Evolutionary conservation across 2,797 vertebrate genomes (phyloP).

Genomic region (Pampus argenteus): DNA sequence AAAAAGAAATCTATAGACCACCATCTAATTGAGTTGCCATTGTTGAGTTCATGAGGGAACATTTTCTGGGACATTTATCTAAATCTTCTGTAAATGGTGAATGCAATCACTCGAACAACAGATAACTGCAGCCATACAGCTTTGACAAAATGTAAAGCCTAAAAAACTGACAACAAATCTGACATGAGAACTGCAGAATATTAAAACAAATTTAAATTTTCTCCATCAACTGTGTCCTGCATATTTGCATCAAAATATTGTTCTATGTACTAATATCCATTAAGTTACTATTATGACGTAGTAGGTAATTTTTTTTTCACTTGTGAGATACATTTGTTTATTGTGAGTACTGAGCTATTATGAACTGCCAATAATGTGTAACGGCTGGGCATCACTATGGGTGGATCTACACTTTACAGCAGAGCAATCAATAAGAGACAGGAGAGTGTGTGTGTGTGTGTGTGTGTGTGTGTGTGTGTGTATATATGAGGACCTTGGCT

Average conservation of each 20-base stretch:
- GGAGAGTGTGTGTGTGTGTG: conserved; percentile 21
- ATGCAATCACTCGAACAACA: background rate
- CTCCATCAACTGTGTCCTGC: background rate
- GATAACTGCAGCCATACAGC: background rate
- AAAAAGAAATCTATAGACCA: background rate
- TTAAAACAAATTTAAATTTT: background rate
- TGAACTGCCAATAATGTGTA: conserved; percentile 6
- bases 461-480: conserved; percentile 6
- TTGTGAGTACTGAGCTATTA: background rate
- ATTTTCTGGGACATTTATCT: background rate
- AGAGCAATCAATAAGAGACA: conserved; percentile 56
- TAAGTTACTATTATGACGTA: background rate
- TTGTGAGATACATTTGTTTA: background rate
- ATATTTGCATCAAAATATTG: background rate
- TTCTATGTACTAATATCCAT: no score
- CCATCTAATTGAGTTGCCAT: background rate
- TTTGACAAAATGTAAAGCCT: background rate
- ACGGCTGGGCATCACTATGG: conserved; percentile 15
- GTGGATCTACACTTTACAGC: conserved; percentile 23
- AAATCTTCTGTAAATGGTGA: background rate
- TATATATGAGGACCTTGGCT: conserved; percentile 53
- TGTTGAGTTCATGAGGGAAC: background rate
- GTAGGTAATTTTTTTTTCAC: background rate
- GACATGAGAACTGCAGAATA: background rate
- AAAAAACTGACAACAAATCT: background rate